Conservation (phyloP, 53 echinoderm and acorn worm species). For the Henricia sp. region DNA sequence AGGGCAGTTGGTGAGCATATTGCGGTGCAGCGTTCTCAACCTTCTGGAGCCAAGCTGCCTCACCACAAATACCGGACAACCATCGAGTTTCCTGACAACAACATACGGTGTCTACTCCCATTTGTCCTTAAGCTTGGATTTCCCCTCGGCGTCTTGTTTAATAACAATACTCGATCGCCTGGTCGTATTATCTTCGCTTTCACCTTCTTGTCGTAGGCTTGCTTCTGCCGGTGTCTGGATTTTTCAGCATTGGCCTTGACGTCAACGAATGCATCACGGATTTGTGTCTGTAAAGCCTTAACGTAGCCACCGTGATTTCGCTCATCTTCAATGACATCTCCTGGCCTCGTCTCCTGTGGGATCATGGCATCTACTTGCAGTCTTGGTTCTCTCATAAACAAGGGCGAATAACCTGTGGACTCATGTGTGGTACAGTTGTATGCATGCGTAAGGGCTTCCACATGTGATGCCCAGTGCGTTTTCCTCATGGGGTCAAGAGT, state of each 20-base stretch:
- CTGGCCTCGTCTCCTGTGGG: background rate
- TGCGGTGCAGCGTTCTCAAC: constrained; percentile 26
- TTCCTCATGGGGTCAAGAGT: background rate
- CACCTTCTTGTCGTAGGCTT: constrained; percentile 4
- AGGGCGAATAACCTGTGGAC: constrained; percentile 5
- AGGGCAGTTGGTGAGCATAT: constrained; percentile 19
- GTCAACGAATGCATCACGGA: background rate
- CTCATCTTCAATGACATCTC: background rate
- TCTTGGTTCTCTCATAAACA: background rate
- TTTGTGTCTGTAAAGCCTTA: background rate
- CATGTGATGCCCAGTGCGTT: constrained; percentile 10
- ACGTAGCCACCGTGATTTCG: background rate
- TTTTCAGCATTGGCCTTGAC: background rate
- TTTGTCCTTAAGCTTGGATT: constrained; percentile 12
- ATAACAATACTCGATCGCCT: background rate
- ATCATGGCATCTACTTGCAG: background rate
- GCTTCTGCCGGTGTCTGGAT: constrained; percentile 1
- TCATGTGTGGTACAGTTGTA: constrained; percentile 17
- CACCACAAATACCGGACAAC: constrained; percentile 12
- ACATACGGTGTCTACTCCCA: constrained; percentile 15
- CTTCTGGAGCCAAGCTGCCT: background rate
- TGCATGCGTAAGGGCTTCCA: background rate
- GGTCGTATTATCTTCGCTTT: background rate
- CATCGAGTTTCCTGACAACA: background rate
- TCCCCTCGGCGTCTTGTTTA: constrained; percentile 22